Evolutionary conservation across 2,113 vertebrate species (phyloP).

Genomic region (Mesoclemmys tuberculata): DNA sequence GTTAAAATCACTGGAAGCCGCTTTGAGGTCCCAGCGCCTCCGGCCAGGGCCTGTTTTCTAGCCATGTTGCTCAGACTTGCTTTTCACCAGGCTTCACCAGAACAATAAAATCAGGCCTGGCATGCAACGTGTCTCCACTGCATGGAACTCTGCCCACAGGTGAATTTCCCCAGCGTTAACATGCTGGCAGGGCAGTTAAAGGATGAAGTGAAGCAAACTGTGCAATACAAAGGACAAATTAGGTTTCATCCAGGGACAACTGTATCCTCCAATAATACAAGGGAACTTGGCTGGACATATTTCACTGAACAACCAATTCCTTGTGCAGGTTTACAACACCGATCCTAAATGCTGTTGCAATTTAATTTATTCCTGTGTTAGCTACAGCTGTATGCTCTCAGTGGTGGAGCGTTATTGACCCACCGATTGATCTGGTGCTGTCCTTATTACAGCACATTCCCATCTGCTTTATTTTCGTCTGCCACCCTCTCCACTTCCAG

Average conservation of each 20-base stretch:
- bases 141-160: fast-evolving
- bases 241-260: not conserved
- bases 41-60: not conserved
- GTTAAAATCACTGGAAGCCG: not conserved
- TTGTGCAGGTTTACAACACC: slow-evolving; percentile 9
- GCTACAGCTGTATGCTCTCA: not conserved
- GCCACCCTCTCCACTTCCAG: not conserved
- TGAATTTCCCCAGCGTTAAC: not conserved
- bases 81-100: not conserved
- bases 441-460: not conserved
- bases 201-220: fast-evolving
- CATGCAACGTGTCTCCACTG: fast-evolving
- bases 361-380: slow-evolving; percentile 27
- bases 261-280: not conserved
- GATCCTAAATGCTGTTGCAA: not conserved
- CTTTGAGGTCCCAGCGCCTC: not conserved
- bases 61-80: not conserved
- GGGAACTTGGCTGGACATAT: not conserved
- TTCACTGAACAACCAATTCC: not conserved
- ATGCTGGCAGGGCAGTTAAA: not conserved
- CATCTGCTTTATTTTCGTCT: not conserved
- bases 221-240: not conserved
- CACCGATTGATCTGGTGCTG: not conserved
- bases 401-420: not conserved
- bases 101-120: not conserved